phyloP scores from a whole-genome alignment of 2,113 vertebrate genomes.

The Alectura lathami region DNA sequence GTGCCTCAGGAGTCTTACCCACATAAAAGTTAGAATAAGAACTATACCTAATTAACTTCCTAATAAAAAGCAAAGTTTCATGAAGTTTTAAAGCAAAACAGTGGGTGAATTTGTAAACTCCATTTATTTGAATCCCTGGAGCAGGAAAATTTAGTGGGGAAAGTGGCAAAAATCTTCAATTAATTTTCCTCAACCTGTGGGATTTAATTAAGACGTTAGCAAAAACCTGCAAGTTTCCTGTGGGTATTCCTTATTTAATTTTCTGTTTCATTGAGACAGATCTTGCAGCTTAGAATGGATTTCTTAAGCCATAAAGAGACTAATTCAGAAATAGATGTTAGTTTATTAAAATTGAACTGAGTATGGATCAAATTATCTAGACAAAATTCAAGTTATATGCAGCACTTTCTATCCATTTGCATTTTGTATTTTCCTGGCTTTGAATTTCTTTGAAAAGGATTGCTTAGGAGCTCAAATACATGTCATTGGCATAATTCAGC shows the following conservation, averaged over 20 bases:
- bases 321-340: conserved; percentile 38
- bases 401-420: neutral
- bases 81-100: conserved; percentile 46
- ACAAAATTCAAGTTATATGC: neutral
- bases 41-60: conserved; percentile 61
- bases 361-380: neutral
- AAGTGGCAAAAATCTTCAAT: conserved; percentile 57
- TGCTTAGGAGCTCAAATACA: neutral
- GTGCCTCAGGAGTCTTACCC: conserved; percentile 38
- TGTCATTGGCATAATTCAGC: neutral
- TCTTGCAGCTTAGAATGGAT: conserved; percentile 6
- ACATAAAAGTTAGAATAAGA: conserved; percentile 47
- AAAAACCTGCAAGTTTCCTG: conserved; percentile 16
- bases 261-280: neutral
- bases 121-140: conserved; percentile 51
- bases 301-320: conserved; percentile 2
- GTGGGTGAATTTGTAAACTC: conserved; percentile 43
- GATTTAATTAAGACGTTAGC: conserved; percentile 57
- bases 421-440: neutral
- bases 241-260: conserved; percentile 55
- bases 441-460: neutral
- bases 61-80: conserved; percentile 52
- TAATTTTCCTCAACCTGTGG: conserved; percentile 55
- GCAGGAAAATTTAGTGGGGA: conserved; percentile 42
- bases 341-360: conserved; percentile 1